Evolutionary conservation across 2,113 vertebrate genomes (phyloP).

Genomic region (Diadophis punctatus): DNA sequence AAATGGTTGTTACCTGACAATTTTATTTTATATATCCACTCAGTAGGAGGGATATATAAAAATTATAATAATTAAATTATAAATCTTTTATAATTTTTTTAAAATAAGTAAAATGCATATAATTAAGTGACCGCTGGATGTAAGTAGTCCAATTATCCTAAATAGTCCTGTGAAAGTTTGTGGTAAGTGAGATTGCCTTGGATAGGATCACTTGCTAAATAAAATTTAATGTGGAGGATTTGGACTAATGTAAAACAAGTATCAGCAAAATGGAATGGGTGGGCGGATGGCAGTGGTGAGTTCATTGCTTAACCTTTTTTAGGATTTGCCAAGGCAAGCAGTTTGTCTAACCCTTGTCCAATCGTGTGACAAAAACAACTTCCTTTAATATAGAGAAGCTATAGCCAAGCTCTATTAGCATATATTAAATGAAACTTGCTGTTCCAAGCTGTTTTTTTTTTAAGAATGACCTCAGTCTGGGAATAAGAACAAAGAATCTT

Average conservation of each 20-base stretch:
- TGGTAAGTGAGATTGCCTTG: neutral
- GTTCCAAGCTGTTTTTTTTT: conserved; percentile 16
- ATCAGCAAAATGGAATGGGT: neutral
- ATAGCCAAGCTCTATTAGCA: neutral
- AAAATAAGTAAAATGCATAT: neutral
- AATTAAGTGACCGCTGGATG: neutral
- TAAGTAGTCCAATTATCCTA: neutral
- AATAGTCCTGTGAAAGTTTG: neutral
- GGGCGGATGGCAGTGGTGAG: neutral
- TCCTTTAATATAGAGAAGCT: neutral
- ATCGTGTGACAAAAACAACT: neutral
- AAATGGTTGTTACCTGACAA: neutral
- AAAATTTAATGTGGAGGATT: neutral
- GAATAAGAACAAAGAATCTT: neutral
- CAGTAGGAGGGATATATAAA: neutral
- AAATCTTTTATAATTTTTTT: neutral
- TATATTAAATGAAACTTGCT: neutral
- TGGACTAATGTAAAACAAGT: neutral
- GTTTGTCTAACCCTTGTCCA: conserved; percentile 3
- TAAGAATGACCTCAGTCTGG: neutral
- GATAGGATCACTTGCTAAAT: neutral
- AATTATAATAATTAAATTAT: too few species aligned
- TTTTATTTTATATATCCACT: neutral
- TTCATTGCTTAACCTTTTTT: neutral
- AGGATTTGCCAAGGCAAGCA: neutral